Base-by-base conservation (phyloP, 2,113 vertebrate genomes). In the Epinephelus fuscoguttatus region DNA sequence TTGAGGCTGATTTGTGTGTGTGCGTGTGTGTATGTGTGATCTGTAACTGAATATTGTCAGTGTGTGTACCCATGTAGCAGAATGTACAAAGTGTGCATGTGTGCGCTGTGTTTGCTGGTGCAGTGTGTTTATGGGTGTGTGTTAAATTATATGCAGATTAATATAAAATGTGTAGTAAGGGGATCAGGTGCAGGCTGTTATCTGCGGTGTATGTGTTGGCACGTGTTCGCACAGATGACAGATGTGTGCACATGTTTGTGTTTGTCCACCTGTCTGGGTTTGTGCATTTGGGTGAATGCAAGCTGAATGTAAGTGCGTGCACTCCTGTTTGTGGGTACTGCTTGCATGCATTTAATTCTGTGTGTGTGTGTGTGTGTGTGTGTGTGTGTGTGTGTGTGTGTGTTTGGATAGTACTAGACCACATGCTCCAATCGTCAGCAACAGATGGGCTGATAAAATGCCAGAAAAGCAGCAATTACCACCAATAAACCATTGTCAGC, bases 361-460 rank as follows among this genome's bases (percentile, higher is more conserved):
- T 56, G 52, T 60, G 47, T 63, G 68, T 82, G 37, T 73, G 25
- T 81, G n/a, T 53, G 40, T 50, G 64, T 59, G 49, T 73, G 25
- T 76, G 70, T 59, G 61, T 70, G 12, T 49, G 33, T 70, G 17
- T 62, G 19, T 47, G 69, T 47, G 57, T 47, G 69, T 60, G 74
- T 77, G 21, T 82, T 69, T 82, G 64, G 75, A 90, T 66, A 52
- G 64, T 72, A 73, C 42, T 23, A 75, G 61, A 76, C 84, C 88
- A 84, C 89, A 92, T 92, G 86, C 78, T 81, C 57, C 61, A 81
- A 74, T 86, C 37, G 45, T 80, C 70, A 74, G 77, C 77, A 90
- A 82, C 92, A 94, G 93, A 93, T 92, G 90, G 92, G 75, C 70
- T 56, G 62, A 88, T 76, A 55, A 84, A 85, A 84, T 82, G 86